Percentiles rank a stretch among this genome's conserved stretches.
Conservation (phyloP, 2,888 invertebrate genomes). For the Lasioglossum morio region DNA sequence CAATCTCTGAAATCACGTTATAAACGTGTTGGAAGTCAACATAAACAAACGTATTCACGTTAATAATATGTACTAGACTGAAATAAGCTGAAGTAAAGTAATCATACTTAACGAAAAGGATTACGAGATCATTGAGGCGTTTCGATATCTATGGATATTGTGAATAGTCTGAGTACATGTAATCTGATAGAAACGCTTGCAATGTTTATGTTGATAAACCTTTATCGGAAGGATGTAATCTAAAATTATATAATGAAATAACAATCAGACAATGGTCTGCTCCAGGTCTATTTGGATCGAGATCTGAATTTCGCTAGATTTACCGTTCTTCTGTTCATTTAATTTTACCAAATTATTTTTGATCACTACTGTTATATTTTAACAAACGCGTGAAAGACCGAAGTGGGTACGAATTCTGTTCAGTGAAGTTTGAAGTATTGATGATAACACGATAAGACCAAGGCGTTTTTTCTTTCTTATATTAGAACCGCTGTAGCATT, state of each 20-base stretch:
- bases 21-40: not conserved
- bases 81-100: constrained; percentile 10
- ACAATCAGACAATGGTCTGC: not conserved
- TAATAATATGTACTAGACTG: not conserved
- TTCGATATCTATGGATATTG: constrained; percentile 34
- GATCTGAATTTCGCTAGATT: not conserved
- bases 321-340: not conserved
- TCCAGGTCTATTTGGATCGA: not conserved
- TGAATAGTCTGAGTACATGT: constrained; percentile 37
- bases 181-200: constrained; percentile 32
- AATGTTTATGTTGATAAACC: constrained; percentile 42
- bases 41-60: not conserved
- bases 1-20: constrained; percentile 2
- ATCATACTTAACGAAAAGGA: not conserved
- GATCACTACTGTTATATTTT: not conserved
- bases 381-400: not conserved
- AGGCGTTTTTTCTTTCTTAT: not conserved
- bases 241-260: not conserved
- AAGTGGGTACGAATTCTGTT: not conserved
- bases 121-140: not conserved
- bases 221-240: not conserved
- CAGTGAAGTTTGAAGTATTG: not conserved
- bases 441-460: constrained; percentile 5
- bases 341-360: not conserved
- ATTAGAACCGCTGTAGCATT: not conserved